Base-by-base conservation (phyloP, 1,140 invertebrate species). In the Scaptodrosophila lebanonensis region DNA sequence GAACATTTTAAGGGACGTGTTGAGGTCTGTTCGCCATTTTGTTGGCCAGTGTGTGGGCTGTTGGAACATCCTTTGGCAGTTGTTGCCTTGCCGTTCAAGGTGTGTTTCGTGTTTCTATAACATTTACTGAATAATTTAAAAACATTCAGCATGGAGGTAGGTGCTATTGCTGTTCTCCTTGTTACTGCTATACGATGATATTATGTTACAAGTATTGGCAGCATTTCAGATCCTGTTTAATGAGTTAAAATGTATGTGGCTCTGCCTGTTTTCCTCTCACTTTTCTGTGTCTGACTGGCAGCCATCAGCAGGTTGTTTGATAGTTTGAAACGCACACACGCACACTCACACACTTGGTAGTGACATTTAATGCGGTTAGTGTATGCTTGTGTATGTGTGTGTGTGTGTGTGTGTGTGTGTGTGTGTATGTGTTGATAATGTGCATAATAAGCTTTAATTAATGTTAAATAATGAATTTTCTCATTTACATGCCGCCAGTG, bases 391-490 rank as follows among this genome's bases (percentile, higher is more conserved):
- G n/a, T 36, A 27, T 49, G 16, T 45, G 35, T 9, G 25, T 44
- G 11, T 43, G 15, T 32, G 40, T 32, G 47, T 32, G 35, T 33
- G 42, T 25, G 16, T 35, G 43, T 42, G 53, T 38, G 54, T 33
- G 56, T 47, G 13, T 29, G 49, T 66, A 20, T 75, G 75, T 75
- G 76, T 82, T 82, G 69, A 82, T 82, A 82, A 82, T 82, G 75
- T 75, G 75, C 76, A 82, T 82, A 82, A 82, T 82, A 83, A 83
- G 75, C 75, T 76, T 75, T 82, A 82, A 82, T 82, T 82, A 82
- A 82, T 82, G 75, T 82, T 82, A 82, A 82, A 82, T 82, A 83
- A 82, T 82, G 66, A 82, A 82, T 82, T 82, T 82, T 82, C 75
- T 75, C 75, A 82, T 82, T 82, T 82, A 48, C 69, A 82, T 68